Conservation (phyloP, 2,888 invertebrate genomes). For the Rotaria magnacalcarata region DNA sequence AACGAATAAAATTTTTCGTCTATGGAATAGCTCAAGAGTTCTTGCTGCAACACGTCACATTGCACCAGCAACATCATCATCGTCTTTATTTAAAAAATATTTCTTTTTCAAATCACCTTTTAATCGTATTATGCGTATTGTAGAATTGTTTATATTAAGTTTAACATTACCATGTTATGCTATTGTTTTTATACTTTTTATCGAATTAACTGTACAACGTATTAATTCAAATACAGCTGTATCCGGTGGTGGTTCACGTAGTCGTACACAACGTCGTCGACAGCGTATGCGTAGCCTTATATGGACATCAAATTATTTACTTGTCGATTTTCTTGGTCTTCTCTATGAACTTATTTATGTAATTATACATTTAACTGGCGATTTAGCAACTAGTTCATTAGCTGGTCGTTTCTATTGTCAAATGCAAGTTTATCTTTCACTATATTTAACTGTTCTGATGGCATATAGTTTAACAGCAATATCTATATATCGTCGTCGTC, state of each 20-base stretch:
- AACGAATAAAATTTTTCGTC: neutral
- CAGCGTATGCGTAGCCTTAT: constrained; percentile 32
- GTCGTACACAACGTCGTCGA: constrained; percentile 21
- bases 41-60: neutral
- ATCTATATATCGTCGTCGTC: neutral
- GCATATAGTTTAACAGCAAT: constrained; percentile 27
- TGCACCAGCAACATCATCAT: neutral
- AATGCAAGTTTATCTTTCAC: constrained; percentile 24
- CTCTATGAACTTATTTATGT: neutral
- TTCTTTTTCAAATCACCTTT: constrained; percentile 13
- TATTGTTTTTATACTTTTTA: constrained; percentile 27
- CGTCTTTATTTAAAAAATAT: neutral
- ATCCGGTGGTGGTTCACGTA: neutral
- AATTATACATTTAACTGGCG: constrained; percentile 32
- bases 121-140: constrained; percentile 16
- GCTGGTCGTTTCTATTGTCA: constrained; percentile 30
- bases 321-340: constrained; percentile 32
- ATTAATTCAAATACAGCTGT: neutral
- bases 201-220: constrained; percentile 24
- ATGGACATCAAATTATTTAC: constrained; percentile 30
- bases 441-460: constrained; percentile 18
- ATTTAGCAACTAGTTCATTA: neutral
- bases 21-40: neutral
- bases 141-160: constrained; percentile 21
- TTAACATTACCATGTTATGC: constrained; percentile 29